Percentiles rank a stretch among this genome's conserved stretches.
Evolutionary conservation across 2,888 invertebrate species (phyloP).

Genomic region (Cantharis lateralis): DNA sequence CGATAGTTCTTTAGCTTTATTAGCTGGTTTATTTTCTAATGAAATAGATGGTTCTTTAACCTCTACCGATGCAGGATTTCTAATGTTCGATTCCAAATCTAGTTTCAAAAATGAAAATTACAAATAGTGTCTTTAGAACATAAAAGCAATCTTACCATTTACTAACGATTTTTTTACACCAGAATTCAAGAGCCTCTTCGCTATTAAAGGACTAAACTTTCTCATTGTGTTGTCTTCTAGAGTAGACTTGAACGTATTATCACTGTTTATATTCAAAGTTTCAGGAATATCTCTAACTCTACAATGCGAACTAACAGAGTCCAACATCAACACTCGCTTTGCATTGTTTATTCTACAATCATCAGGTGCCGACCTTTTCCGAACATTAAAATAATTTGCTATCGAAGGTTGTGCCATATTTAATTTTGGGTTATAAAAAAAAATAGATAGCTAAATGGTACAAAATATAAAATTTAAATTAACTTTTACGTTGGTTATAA

Average conservation of each 20-base stretch:
- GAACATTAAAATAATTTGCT: constrained; percentile 74
- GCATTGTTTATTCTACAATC: constrained; percentile 59
- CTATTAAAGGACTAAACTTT: neutral
- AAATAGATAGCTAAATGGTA: neutral
- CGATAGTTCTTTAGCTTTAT: constrained; percentile 63
- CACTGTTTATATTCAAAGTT: neutral
- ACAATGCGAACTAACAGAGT: constrained; percentile 33
- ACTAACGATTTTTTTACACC: neutral
- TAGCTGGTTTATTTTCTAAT: constrained; percentile 54
- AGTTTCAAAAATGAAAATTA: neutral
- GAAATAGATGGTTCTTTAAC: constrained; percentile 42
- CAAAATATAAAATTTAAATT: neutral
- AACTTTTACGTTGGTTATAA: neutral
- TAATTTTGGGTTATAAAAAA: constrained; percentile 28
- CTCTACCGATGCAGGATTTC: neutral
- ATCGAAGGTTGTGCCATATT: constrained; percentile 78
- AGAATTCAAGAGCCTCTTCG: neutral
- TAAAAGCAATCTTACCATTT: neutral
- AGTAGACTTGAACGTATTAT: neutral
- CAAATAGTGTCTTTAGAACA: neutral
- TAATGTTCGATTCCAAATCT: neutral
- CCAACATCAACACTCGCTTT: constrained; percentile 59
- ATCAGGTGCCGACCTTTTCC: constrained; percentile 75
- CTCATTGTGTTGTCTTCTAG: neutral
- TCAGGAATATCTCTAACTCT: neutral